Percentiles rank a stretch among this genome's conserved stretches.
phyloP scores from a whole-genome alignment of 2,113 vertebrate genomes.

The Dendrocopos noguchii region DNA sequence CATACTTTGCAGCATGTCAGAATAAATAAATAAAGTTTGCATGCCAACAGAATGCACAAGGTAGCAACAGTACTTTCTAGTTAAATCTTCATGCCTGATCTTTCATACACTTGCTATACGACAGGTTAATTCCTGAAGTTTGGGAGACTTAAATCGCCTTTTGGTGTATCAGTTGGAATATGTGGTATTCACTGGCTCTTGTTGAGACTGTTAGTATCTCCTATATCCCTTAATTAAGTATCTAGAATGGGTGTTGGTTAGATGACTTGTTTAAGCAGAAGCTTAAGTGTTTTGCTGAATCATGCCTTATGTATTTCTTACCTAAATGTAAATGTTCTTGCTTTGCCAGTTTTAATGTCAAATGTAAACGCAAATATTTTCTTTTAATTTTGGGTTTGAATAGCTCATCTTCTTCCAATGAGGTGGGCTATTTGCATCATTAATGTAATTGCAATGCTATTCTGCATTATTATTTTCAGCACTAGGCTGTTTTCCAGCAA shows the following conservation, averaged over 20 bases:
- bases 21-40: conserved; percentile 28
- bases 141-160: background rate
- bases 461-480: conserved; percentile 44
- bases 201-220: background rate
- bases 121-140: background rate
- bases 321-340: background rate
- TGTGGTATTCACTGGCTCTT: background rate
- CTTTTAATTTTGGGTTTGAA: conserved; percentile 2
- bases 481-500: conserved; percentile 67
- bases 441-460: conserved; percentile 60
- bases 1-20: background rate
- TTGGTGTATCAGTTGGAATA: background rate
- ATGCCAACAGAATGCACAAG: background rate
- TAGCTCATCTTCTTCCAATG: conserved; percentile 56
- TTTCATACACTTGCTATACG: background rate
- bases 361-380: background rate
- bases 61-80: background rate
- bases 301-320: background rate
- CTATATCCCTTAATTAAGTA: background rate
- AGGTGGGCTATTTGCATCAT: conserved; percentile 57
- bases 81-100: background rate
- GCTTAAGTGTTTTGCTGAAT: background rate
- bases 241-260: background rate
- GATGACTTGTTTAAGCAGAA: background rate
- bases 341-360: background rate